These are phyloP conservation scores for Pteruthius melanotis DNA, from an alignment of 2,113 vertebrate species.

Conservation along the genomic window DNA sequence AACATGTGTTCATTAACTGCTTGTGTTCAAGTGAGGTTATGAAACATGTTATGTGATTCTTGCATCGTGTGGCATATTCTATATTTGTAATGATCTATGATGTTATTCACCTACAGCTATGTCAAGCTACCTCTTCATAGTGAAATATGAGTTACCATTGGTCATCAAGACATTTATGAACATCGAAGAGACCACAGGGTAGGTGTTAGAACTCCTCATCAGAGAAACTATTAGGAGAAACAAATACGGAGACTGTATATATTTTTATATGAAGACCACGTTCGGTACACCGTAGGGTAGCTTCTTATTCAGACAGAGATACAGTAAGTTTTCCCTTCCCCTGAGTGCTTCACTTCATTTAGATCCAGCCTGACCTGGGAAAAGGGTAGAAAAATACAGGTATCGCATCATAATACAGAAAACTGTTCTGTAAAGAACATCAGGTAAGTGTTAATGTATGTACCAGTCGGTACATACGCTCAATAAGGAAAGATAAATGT, in stretches of 20 bases:
- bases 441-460: constrained; percentile 52
- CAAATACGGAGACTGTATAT: constrained; percentile 42
- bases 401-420: background rate
- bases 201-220: constrained; percentile 76
- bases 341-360: constrained; percentile 28
- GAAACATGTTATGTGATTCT: constrained; percentile 68
- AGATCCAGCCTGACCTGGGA: constrained; percentile 20
- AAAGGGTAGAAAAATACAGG: constrained; percentile 45
- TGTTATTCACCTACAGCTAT: constrained; percentile 87
- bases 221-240: constrained; percentile 64
- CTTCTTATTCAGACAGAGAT: constrained; percentile 51
- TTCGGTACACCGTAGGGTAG: constrained; percentile 50
- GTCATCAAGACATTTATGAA: constrained; percentile 89
- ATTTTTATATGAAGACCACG: constrained; percentile 45
- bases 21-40: constrained; percentile 59
- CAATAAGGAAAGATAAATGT: background rate
- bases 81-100: constrained; percentile 76
- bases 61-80: constrained; percentile 64
- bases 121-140: constrained; percentile 99
- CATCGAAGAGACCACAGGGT: constrained; percentile 77
- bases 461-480: background rate
- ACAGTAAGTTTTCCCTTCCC: constrained; percentile 48
- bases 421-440: constrained; percentile 25
- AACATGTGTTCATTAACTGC: constrained; percentile 57
- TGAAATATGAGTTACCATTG: constrained; percentile 97